Percentiles rank a stretch among this genome's conserved stretches.
Evolutionary conservation across 2,113 vertebrate species (phyloP).

Genomic region (Etheostoma spectabile): DNA sequence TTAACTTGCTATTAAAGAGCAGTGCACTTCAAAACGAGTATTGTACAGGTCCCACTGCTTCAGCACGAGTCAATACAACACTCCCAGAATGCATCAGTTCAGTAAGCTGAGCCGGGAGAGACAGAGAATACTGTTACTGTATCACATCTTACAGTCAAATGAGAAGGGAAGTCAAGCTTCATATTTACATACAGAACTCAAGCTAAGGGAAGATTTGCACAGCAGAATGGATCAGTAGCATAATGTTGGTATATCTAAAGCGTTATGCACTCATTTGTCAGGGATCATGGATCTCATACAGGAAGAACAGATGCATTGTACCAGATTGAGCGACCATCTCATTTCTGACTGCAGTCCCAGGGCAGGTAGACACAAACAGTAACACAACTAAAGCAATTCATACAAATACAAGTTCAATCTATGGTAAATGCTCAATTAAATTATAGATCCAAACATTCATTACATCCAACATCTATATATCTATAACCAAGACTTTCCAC

Average conservation of each 20-base stretch:
- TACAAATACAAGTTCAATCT: neutral
- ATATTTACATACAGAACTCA: conserved; percentile 50
- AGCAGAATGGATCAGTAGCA: neutral
- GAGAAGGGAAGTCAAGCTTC: conserved; percentile 42
- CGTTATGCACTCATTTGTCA: neutral
- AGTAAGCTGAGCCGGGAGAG: conserved; percentile 15
- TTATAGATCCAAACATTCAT: neutral
- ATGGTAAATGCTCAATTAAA: neutral
- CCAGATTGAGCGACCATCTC: neutral
- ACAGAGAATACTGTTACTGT: conserved; percentile 36
- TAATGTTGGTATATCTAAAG: neutral
- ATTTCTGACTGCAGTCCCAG: neutral
- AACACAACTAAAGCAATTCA: neutral
- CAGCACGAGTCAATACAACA: neutral
- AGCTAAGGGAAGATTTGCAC: conserved; percentile 49
- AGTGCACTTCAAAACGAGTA: neutral
- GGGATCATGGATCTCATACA: neutral
- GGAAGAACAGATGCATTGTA: neutral
- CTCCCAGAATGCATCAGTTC: conserved; percentile 43
- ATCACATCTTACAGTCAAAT: conserved; percentile 66
- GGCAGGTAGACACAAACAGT: neutral
- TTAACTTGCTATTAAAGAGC: neutral
- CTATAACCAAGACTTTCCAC: too few relatives aligned
- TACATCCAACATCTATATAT: too few relatives aligned
- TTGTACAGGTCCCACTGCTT: neutral